These are phyloP conservation scores for Numida meleagris DNA, from an alignment of 2,113 vertebrate genomes.

Conservation along the genomic window DNA sequence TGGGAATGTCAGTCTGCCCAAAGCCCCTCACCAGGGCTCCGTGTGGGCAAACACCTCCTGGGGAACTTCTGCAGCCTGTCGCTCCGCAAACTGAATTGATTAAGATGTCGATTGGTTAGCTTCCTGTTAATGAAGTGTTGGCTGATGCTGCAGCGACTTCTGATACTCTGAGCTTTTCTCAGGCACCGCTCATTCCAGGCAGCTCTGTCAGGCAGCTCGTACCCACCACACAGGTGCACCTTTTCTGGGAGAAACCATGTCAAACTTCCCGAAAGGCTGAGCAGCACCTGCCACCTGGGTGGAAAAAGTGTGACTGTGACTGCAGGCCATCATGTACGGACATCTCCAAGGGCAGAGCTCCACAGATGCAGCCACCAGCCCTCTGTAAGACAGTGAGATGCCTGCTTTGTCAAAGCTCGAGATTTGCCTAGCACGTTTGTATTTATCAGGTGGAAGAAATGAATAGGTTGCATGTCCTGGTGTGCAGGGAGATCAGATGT, in stretches of 20 bases:
- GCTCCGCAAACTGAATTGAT: background rate
- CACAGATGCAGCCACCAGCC: background rate
- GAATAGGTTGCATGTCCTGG: fast-evolving
- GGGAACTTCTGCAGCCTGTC: background rate
- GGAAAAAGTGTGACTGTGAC: fast-evolving
- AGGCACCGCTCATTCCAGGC: background rate
- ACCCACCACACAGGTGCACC: background rate
- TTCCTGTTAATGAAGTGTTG: background rate
- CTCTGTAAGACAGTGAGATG: fast-evolving
- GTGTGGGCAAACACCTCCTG: background rate
- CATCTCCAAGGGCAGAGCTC: background rate
- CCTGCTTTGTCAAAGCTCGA: fast-evolving
- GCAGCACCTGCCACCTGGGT: fast-evolving
- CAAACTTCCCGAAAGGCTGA: background rate
- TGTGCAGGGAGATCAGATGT: background rate
- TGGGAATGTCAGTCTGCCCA: fast-evolving
- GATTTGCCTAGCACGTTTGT: fast-evolving
- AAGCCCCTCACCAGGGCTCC: background rate
- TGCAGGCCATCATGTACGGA: fast-evolving
- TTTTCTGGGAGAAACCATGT: background rate
- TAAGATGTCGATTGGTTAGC: fast-evolving
- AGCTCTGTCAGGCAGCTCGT: fast-evolving
- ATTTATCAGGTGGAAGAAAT: fast-evolving
- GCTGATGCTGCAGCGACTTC: background rate
- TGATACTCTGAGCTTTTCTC: background rate